Percentiles rank a stretch among this genome's conserved stretches.
phyloP scores from a whole-genome alignment of 2,888 invertebrate species.

The Arenicola marina region DNA sequence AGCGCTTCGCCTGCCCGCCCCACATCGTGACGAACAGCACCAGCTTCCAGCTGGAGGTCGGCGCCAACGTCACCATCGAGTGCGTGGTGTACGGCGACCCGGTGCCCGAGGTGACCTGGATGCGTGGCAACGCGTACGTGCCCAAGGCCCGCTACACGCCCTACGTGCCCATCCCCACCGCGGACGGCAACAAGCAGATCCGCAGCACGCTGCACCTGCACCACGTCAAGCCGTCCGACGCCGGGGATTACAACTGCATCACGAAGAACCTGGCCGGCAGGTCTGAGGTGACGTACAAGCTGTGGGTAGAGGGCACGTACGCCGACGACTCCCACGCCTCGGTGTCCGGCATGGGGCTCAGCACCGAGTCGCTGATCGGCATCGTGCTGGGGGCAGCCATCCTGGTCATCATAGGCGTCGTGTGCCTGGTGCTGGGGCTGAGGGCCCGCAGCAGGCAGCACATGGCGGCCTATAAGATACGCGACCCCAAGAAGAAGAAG shows the following conservation, averaged over 20 bases:
- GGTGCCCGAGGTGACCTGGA: slow-evolving; percentile 28
- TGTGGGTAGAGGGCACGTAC: slow-evolving; percentile 16
- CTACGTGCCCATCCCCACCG: background rate
- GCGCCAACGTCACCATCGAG: slow-evolving; percentile 27
- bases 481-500: slow-evolving; percentile 19
- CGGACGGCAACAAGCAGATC: slow-evolving; percentile 6
- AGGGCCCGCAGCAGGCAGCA: slow-evolving; percentile 6
- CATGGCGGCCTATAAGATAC: slow-evolving; percentile 13
- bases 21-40: slow-evolving; percentile 26
- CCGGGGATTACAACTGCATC: slow-evolving; percentile 30
- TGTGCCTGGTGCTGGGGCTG: background rate
- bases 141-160: background rate
- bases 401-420: slow-evolving; percentile 12
- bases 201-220: slow-evolving; percentile 16
- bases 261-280: slow-evolving; percentile 30
- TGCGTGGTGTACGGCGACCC: slow-evolving; percentile 32
- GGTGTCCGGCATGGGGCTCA: slow-evolving; percentile 3
- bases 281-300: slow-evolving; percentile 30
- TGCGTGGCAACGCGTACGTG: slow-evolving; percentile 9
- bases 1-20: slow-evolving; percentile 35
- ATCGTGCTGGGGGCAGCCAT: slow-evolving; percentile 16
- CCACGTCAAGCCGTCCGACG: slow-evolving; percentile 15
- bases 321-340: background rate
- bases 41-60: slow-evolving; percentile 19
- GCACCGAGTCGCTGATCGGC: slow-evolving; percentile 16